Evolutionary conservation across 2,888 invertebrate genomes (phyloP), one percentile per base, ranked within the genome.

Genomic region (Malthinus seriepunctatus): DNA sequence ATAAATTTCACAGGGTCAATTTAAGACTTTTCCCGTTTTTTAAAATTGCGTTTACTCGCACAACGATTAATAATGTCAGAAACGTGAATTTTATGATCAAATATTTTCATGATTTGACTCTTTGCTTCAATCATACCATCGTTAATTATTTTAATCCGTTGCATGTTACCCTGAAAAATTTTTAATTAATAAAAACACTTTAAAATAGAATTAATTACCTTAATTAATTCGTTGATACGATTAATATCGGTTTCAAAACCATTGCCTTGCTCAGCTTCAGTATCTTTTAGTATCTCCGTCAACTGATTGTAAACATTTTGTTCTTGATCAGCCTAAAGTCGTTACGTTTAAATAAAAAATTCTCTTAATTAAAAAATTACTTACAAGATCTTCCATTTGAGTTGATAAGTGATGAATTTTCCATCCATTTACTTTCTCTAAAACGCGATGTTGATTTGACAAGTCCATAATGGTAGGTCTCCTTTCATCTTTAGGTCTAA

Each of bases 381-480:
- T 76, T 80, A 94, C 95, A 84, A 96, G 81, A 77, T 95, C 93
- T 72, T 95, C 93, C 88, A 97, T 91, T 82, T 96, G 95, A 39
- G 93, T 89, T 35, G 91, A 91, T 68, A 97, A 84, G 76, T 95
- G 95, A 81, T 92, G 89, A 60, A 97, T 86, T 81, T 96, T 97
- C 97, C 97, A 97, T 1, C 97, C 97, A 68, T 93, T 92, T 11
- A 94, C 88, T 79, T 92, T 93, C 72, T 93, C 90, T 65, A 91
- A 81, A 50, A 95, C 91, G 73, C 92, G 88, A 65, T 88, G 88
- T 78, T 95, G 95, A 78, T 90, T 91, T 32, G 96, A 93, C 70
- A 97, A 83, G 79, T 96, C 95, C 73, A 90, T 89, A 38, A 97
- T 90, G 1, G 89, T 88, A 0, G 93, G 88, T 60, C 91, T 84